These are phyloP conservation scores for Hycleus phaleratus DNA, from an alignment of 1,140 invertebrate species.

Conservation along the genomic window DNA sequence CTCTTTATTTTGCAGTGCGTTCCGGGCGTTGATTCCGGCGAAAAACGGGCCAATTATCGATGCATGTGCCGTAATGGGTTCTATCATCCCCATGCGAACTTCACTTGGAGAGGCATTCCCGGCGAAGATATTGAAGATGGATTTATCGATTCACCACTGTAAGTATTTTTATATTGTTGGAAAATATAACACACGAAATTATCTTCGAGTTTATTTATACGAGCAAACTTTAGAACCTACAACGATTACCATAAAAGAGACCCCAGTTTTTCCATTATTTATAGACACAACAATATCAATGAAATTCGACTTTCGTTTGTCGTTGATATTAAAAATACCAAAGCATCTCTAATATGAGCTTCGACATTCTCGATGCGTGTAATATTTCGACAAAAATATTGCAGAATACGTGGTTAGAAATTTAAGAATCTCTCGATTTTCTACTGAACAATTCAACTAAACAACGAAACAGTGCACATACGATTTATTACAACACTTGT, in stretches of 20 bases:
- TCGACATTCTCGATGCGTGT: background rate
- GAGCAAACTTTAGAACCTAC: background rate
- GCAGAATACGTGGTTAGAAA: background rate
- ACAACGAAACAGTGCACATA: too few species aligned
- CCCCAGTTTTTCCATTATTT: too few species aligned
- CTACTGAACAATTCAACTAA: too few species aligned
- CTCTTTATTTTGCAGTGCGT: slow-evolving; percentile 35
- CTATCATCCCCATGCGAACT: slow-evolving; percentile 41
- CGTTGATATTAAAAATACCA: background rate
- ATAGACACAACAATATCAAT: too few species aligned
- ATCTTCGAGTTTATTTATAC: background rate
- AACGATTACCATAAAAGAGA: too few species aligned
- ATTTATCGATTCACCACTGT: slow-evolving; percentile 36
- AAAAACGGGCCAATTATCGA: slow-evolving; percentile 37
- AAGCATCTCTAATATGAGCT: too few species aligned
- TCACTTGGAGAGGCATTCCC: slow-evolving; percentile 41
- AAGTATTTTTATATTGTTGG: slow-evolving; percentile 7
- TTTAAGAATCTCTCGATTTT: too few species aligned
- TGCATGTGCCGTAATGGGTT: slow-evolving; percentile 45
- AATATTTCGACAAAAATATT: background rate
- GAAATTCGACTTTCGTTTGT: background rate
- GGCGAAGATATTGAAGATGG: slow-evolving; percentile 42
- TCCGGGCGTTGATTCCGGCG: slow-evolving; percentile 21
- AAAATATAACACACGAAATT: too few species aligned
- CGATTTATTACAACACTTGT: too few species aligned